Conservation (phyloP, 1,140 invertebrate genomes). For the Trichomalopsis sarcophagae region DNA sequence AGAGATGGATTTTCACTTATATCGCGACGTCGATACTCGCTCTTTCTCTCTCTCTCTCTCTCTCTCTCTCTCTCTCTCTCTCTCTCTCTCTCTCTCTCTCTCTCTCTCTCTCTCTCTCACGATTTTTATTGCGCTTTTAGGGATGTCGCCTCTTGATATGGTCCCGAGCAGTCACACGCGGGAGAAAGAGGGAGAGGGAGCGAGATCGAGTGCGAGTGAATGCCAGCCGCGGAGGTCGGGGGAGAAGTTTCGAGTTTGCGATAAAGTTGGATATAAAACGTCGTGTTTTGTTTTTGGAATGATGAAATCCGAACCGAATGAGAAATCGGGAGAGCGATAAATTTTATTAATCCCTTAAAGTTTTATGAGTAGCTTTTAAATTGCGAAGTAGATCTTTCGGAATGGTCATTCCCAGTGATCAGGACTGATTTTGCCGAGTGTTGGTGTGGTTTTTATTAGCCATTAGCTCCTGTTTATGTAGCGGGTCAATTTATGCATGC, state of each 20-base stretch:
- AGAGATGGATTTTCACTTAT: constrained; percentile 15
- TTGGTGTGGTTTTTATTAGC: neutral
- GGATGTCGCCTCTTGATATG: constrained; percentile 10
- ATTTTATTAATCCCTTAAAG: neutral
- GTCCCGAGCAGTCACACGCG: neutral
- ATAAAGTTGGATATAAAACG: neutral
- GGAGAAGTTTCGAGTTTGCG: neutral
- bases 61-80: neutral
- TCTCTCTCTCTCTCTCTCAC: neutral
- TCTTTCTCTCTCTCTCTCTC: neutral
- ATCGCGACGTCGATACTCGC: neutral
- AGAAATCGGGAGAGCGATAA: neutral
- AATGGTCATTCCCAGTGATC: neutral
- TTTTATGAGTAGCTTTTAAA: neutral
- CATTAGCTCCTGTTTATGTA: neutral
- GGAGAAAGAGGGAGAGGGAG: neutral
- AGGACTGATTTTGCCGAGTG: neutral
- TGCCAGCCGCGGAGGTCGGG: neutral
- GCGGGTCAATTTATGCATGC: neutral
- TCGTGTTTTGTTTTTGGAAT: neutral
- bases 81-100: no score
- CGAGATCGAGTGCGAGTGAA: neutral
- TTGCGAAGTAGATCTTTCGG: neutral
- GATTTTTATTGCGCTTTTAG: constrained; percentile 18
- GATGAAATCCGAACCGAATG: neutral